A percentile compares a stretch with the other conserved stretches of the same genome.
Evolutionary conservation across 2,888 invertebrate genomes (phyloP).

Genomic region (Matsumyia berberina): DNA sequence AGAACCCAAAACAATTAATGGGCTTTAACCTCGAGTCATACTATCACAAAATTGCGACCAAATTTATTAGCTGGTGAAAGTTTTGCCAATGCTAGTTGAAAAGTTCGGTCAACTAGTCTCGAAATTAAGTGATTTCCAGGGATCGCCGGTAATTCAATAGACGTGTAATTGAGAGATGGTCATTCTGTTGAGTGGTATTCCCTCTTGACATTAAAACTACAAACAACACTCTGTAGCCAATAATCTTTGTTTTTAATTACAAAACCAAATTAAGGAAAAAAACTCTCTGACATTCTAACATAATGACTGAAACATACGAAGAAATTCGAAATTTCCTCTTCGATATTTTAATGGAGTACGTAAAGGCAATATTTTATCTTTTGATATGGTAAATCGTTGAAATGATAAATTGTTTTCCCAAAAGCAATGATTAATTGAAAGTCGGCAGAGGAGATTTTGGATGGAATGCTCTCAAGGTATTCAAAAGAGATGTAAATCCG

Average conservation of each 20-base stretch:
- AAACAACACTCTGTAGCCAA: too few species aligned
- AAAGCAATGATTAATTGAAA: background rate
- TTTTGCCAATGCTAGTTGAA: background rate
- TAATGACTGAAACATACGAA: too few species aligned
- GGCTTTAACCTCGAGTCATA: background rate
- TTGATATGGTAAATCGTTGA: background rate
- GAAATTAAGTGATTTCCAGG: background rate
- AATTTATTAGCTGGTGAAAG: background rate
- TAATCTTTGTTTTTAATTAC: too few species aligned
- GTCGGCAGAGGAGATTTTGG: background rate
- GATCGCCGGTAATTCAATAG: background rate
- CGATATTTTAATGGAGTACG: too few species aligned
- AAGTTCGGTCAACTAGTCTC: background rate
- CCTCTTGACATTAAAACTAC: too few species aligned
- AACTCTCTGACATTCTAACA: too few species aligned
- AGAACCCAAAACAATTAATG: background rate
- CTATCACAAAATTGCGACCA: background rate
- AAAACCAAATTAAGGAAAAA: too few species aligned
- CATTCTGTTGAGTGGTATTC: too few species aligned
- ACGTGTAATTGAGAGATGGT: too few species aligned
- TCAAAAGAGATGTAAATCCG: background rate
- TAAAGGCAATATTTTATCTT: too few species aligned
- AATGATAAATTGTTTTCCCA: background rate
- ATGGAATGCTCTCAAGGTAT: background rate
- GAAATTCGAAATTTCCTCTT: too few species aligned